Percentiles rank a stretch among this genome's conserved stretches.
These are phyloP conservation scores for Mormoops blainvillei DNA, from an alignment of 2,113 vertebrate genomes.

Conservation along the genomic window DNA sequence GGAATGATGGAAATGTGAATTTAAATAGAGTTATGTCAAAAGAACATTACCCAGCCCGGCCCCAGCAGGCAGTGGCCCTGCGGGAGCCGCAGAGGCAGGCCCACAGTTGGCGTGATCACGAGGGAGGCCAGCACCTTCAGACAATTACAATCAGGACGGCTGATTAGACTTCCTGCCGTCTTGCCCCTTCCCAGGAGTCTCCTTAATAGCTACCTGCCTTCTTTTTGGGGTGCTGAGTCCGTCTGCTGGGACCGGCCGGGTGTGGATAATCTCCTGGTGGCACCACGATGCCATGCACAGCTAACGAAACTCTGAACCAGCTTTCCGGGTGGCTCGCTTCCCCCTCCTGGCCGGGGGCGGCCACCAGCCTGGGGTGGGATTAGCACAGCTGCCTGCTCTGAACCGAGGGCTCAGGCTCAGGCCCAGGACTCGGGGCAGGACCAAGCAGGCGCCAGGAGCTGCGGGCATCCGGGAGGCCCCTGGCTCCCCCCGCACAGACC, in stretches of 20 bases:
- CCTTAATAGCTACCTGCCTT: constrained; percentile 1
- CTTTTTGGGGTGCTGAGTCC: not conserved
- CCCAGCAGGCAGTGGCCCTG: constrained; percentile 64
- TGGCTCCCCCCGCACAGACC: not conserved
- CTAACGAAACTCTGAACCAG: not conserved
- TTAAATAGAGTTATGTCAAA: constrained; percentile 72
- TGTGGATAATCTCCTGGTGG: not conserved
- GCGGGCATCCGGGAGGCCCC: not conserved
- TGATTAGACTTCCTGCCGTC: constrained; percentile 19
- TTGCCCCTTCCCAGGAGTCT: not conserved
- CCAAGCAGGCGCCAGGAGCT: not conserved
- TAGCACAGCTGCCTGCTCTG: constrained; percentile 26
- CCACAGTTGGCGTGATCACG: not conserved
- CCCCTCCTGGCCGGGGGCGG: not conserved
- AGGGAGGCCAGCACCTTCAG: constrained; percentile 45
- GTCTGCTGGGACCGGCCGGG: not conserved
- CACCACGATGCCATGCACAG: not conserved
- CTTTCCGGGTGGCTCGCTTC: not conserved
- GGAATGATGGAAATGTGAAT: constrained; percentile 73
- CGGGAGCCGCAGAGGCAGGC: not conserved
- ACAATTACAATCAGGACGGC: constrained; percentile 47
- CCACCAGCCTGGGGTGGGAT: constrained; percentile 11
- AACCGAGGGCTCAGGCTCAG: not conserved
- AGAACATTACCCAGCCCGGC: constrained; percentile 59
- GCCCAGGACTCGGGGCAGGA: not conserved